Base-by-base conservation (phyloP, 2,113 vertebrate genomes). In the Corvus moneduloides region DNA sequence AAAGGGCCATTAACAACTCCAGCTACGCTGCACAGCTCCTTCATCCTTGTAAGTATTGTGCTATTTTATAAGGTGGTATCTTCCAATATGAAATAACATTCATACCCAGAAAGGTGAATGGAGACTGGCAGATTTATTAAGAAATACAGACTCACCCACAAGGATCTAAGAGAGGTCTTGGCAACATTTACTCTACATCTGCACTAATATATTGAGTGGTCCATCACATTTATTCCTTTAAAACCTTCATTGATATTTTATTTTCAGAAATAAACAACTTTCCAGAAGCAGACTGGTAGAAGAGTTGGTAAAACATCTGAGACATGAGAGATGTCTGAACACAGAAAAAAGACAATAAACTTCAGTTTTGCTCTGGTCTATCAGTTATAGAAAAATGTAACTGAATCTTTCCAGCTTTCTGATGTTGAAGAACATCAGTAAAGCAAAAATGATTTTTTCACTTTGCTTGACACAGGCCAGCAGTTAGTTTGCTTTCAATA, bases 361-460 rank as follows among this genome's bases (percentile, higher is more conserved):
- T 84, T 90, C 66, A 62, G 54, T 95, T 96, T 96, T 51, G 28
- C 37, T 87, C 33, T 83, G 39, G 11, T 91, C 35, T 76, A 87
- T 69, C 39, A 58, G 3, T 55, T 86, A 41, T 39, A 89, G 77
- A 89, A 97, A 91, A 77, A 66, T 33, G 30, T 61, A 61, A 62
- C 52, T 78, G 77, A 94, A 79, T 88, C 84, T 88, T 84, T 85
- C 16, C 30, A 46, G 35, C 30, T 76, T 27, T 90, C 32, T 55
- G 39, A 51, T 72, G 16, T 16, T 71, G 48, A 79, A 64, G 18
- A 69, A 14, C 9, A 69, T 14, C 13, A 44, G 44, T 51, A 66
- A 83, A 86, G 26, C 16, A 56, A 77, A 82, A 79, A 77, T 22
- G 1, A 55, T 2, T 61, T 89, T 94, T 83, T 84, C 61, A 33